Conservation (phyloP, 2,113 vertebrate species). For the Morphnarchus princeps region DNA sequence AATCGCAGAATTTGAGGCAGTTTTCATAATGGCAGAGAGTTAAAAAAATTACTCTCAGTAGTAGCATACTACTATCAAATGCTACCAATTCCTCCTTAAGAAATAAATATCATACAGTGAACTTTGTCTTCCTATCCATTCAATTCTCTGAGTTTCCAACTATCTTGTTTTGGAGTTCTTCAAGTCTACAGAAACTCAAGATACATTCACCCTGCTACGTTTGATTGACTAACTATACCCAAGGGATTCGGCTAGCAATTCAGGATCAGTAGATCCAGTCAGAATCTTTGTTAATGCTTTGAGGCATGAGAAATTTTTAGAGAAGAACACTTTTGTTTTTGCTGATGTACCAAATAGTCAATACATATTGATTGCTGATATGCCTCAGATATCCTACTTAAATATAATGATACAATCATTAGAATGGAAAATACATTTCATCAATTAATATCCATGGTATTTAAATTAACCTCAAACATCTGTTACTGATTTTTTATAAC, state of each 20-base stretch:
- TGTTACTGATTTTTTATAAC: background rate
- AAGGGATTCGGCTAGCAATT: background rate
- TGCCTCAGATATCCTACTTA: background rate
- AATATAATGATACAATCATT: background rate
- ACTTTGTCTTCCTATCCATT: background rate
- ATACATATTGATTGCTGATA: background rate
- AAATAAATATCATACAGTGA: background rate
- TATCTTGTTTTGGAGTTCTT: background rate
- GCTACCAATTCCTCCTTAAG: background rate
- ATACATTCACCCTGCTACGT: background rate
- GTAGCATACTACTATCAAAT: background rate
- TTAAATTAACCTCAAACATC: constrained; percentile 11
- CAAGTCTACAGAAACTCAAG: background rate
- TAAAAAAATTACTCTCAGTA: background rate
- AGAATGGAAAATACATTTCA: constrained; percentile 17
- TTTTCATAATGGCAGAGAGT: background rate
- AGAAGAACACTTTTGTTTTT: background rate
- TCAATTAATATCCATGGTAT: constrained; percentile 7
- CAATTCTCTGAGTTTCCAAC: background rate
- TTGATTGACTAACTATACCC: background rate
- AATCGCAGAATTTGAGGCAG: background rate
- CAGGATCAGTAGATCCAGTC: background rate
- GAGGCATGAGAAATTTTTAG: background rate
- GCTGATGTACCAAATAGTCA: background rate
- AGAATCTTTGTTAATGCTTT: background rate